Evolutionary conservation across 2,888 invertebrate species (phyloP).

Genomic region (Nomada fabriciana): DNA sequence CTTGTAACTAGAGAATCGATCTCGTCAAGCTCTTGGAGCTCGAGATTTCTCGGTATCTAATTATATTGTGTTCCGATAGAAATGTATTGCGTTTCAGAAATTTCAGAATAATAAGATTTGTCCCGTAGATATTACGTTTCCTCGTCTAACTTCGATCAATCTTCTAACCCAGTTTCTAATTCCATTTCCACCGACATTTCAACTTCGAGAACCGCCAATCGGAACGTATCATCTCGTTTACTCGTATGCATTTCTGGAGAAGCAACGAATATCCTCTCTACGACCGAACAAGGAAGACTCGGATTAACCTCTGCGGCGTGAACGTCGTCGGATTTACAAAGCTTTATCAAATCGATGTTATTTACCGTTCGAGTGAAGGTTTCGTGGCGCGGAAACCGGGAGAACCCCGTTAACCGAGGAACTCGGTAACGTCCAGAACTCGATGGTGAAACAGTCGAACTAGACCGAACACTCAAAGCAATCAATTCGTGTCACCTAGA

Average conservation of each 20-base stretch:
- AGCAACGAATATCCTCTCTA: background rate
- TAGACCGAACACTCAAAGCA: slow-evolving; percentile 58
- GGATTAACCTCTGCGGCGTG: slow-evolving; percentile 13
- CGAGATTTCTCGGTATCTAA: background rate
- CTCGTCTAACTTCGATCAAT: background rate
- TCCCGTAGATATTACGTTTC: background rate
- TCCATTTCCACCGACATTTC: background rate
- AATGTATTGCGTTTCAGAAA: too few species aligned
- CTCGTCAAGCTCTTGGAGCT: background rate
- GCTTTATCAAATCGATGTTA: slow-evolving; percentile 46
- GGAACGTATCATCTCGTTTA: background rate
- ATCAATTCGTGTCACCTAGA: slow-evolving; percentile 67
- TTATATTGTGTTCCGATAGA: too few species aligned
- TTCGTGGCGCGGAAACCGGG: slow-evolving; percentile 31
- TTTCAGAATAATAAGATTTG: background rate
- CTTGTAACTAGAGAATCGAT: background rate
- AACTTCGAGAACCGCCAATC: slow-evolving; percentile 1
- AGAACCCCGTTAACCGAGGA: slow-evolving; percentile 14
- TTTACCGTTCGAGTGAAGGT: slow-evolving; percentile 37
- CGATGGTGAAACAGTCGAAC: slow-evolving; percentile 39
- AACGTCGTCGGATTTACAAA: slow-evolving; percentile 28
- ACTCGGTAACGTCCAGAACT: slow-evolving; percentile 12
- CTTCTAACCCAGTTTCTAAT: background rate
- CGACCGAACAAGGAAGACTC: background rate
- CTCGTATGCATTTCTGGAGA: background rate